Conservation (phyloP, 1,140 invertebrate genomes). For the Acromyrmex echinatior region DNA sequence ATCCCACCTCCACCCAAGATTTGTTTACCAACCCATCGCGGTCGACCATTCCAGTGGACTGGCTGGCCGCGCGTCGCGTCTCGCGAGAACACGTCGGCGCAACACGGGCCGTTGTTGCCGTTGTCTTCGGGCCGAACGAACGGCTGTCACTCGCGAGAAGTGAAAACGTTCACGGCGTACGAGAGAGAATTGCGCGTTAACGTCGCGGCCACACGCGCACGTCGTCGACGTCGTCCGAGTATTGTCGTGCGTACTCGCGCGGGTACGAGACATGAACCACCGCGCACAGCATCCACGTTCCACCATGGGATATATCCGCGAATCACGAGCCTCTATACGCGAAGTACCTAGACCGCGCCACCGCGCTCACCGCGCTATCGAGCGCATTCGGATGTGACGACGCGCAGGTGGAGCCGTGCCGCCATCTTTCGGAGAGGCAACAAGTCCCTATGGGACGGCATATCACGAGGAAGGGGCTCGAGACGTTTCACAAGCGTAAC, state of each 20-base stretch:
- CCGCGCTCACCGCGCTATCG: slow-evolving; percentile 76
- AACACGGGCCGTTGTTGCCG: neutral
- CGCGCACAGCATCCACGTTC: slow-evolving; percentile 84
- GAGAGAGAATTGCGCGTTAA: neutral
- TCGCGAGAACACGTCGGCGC: slow-evolving; percentile 61
- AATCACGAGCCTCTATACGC: slow-evolving; percentile 38
- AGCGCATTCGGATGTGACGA: slow-evolving; percentile 2
- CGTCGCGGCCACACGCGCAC: slow-evolving; percentile 38
- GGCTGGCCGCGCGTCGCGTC: slow-evolving; percentile 61
- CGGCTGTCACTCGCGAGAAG: slow-evolving; percentile 46
- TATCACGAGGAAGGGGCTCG: neutral
- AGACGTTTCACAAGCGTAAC: too few relatives aligned
- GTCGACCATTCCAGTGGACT: slow-evolving; percentile 60
- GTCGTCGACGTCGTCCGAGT: slow-evolving; percentile 26
- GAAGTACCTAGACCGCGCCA: slow-evolving; percentile 66
- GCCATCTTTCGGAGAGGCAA: slow-evolving; percentile 5
- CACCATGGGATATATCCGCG: slow-evolving; percentile 83
- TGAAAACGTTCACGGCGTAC: slow-evolving; percentile 2
- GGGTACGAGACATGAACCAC: slow-evolving; percentile 81
- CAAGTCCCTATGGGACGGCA: neutral
- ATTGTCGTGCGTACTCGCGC: slow-evolving; percentile 48
- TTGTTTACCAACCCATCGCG: slow-evolving; percentile 78
- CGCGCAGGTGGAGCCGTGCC: slow-evolving; percentile 3
- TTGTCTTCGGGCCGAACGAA: slow-evolving; percentile 5
- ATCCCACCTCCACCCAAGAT: slow-evolving; percentile 71